Evolutionary conservation across 2,113 vertebrate species (phyloP).

Genomic region (Candoia aspera): DNA sequence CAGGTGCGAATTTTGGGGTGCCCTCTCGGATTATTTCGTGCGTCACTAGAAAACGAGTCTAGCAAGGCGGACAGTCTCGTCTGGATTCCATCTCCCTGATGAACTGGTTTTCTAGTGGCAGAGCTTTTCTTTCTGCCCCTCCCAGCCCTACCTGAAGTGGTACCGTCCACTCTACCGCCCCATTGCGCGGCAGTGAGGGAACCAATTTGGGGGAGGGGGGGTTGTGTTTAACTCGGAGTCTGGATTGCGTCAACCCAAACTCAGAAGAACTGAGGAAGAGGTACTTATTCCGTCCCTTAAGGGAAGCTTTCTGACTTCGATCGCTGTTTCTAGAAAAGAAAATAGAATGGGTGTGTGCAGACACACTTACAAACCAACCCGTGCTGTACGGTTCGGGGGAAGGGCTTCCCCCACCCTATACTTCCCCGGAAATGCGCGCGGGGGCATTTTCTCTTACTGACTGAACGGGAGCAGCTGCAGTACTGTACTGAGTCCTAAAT

Average conservation of each 20-base stretch:
- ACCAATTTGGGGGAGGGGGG: no score
- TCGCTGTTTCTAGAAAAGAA: neutral
- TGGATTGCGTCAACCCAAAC: slow-evolving; percentile 23
- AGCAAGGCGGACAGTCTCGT: neutral
- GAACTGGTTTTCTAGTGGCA: neutral
- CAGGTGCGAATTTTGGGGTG: neutral
- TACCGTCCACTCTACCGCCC: neutral
- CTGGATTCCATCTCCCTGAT: neutral
- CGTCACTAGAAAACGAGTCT: neutral
- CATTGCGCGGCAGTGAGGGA: neutral
- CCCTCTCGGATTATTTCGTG: no score
- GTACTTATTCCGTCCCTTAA: neutral
- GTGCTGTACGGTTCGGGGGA: neutral
- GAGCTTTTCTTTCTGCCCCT: neutral
- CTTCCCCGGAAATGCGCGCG: neutral
- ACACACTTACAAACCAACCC: neutral
- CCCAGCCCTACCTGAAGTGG: neutral
- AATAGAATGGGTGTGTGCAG: neutral
- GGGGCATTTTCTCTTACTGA: neutral
- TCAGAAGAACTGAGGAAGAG: slow-evolving; percentile 17
- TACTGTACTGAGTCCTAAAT: neutral
- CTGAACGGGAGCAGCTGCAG: neutral
- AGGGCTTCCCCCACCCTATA: neutral
- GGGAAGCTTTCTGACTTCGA: slow-evolving; percentile 45
- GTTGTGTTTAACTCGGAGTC: neutral